Base-by-base conservation (phyloP, 2,888 invertebrate genomes). In the Limnephilus rhombicus region DNA sequence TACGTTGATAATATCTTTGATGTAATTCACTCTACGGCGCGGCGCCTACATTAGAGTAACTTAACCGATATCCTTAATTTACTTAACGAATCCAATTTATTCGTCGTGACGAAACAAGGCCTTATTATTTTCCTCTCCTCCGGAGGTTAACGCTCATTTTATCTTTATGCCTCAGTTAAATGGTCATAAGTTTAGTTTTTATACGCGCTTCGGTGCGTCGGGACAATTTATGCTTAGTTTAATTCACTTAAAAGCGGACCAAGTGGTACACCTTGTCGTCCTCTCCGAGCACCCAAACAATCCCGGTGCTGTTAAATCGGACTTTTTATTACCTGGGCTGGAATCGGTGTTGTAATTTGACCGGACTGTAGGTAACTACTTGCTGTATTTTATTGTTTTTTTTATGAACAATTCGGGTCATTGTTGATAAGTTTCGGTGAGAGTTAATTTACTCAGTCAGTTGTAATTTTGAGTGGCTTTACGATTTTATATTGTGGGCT, bases 181-280 rank as follows among this genome's bases (percentile, higher is more conserved):
- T 89, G 93, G 81, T 91, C 92, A 91, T 93, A 93, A 92, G 91
- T 93, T 93, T 92, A 92, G 91, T 92, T 93, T 41, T 92, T 93
- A 93, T 92, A 80, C 89, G 92, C 91, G 92, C 93, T 93, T 93
- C 91, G 85, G 91, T 92, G 87, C 91, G 87, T 91, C 90, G 92
- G 88, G 90, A 91, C 92, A 93, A 93, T 93, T 93, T 93, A 93
- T 92, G 92, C 91, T 93, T 92, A 83, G 91, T 92, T 93, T 93
- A 92, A 92, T 93, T 93, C 92, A 91, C 85, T 90, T 91, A 91
- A 91, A 86, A 86, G 41, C 80, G 81, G 34, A 91, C 81, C 41
- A 90, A 88, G 68, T 88, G 83, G 91, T 45, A 18, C 18, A 80
- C 31, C 53, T 37, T 37, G 83, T 82, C 34, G 88, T 68, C 82